Base-by-base conservation (phyloP, 1,140 invertebrate species). In the Hypothenemus hampei region DNA sequence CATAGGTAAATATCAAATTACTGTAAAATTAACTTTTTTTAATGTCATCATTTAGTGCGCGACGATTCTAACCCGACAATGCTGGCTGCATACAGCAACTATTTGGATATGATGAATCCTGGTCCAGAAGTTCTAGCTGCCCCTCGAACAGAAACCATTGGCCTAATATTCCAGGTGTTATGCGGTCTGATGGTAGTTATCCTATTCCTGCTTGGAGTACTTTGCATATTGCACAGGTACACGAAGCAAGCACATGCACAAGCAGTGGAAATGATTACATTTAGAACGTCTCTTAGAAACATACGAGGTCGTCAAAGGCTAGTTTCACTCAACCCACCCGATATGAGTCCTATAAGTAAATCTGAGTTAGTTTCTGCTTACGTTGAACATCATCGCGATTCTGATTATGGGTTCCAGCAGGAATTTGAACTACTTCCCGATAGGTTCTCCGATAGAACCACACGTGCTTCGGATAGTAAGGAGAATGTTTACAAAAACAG, bases 401-500 rank as follows among this genome's bases (percentile, higher is more conserved):
- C 86, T 0, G 90, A 92, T 69, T 90, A 89, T 65, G 88, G 88
- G 1, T 93, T 93, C 71, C 83, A 91, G 65, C 84, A 89, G 44
- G 89, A 93, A 69, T 92, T 91, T 68, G 89, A 87, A 73, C 74
- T 89, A 61, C 71, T 93, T 10, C 91, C 91, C 0, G 91, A 93
- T 65, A 78, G 86, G 39, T 93, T 92, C 69, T 82, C 83, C 21
- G 91, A 94, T 72, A 76, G 91, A 8, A 93, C 90, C 0, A 91
- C 88, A 0, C 78, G 87, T 60, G 85, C 89, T 15, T 91, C 89
- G 0, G 91, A 94, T 65, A 78, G 84, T 21, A 79, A 87, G n/a
- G 89, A 94, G 71, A 97, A 97, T 73, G 73, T 85, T 8, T 82
- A 83, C 43, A 92, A 92, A 72, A 92, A 93, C 75, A 77, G 87